A percentile compares a stretch with the other conserved stretches of the same genome.
These are phyloP conservation scores for Loriculus beryllinus DNA, from an alignment of 2,797 vertebrate genomes.

Conservation along the genomic window DNA sequence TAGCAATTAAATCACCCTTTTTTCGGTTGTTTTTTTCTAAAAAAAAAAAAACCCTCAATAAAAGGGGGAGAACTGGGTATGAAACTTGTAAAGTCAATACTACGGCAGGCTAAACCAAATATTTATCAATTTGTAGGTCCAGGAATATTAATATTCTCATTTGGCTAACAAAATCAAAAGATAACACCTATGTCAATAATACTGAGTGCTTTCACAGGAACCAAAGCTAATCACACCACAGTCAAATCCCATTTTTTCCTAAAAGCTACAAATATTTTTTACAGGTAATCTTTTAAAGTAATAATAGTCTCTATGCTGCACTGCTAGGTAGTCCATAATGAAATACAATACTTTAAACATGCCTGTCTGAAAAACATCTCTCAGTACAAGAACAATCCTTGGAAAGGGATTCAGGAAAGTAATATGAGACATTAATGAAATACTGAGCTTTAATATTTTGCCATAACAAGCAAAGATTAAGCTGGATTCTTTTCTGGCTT, in stretches of 20 bases:
- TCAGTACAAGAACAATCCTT: neutral
- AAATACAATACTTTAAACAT: neutral
- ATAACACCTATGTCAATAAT: neutral
- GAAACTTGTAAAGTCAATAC: neutral
- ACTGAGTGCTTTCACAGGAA: neutral
- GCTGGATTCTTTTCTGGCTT: neutral
- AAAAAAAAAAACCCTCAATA: neutral
- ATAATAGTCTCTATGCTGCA: neutral
- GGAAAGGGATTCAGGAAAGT: neutral
- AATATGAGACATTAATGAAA: neutral
- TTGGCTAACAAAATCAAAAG: neutral
- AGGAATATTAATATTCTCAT: neutral
- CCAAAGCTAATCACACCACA: neutral
- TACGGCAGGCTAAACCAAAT: neutral
- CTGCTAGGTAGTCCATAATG: neutral
- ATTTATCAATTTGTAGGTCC: neutral
- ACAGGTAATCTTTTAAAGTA: neutral
- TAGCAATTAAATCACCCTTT: neutral
- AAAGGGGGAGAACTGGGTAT: neutral
- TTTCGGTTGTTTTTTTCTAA: neutral
- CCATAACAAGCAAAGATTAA: slow-evolving; percentile 6
- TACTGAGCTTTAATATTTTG: neutral
- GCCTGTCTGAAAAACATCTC: neutral
- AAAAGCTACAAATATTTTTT: neutral
- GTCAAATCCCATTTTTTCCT: neutral